A percentile compares a stretch with the other conserved stretches of the same genome.
Conservation (phyloP, 2,797 vertebrate species). For the Lepilemur ruficaudatus region DNA sequence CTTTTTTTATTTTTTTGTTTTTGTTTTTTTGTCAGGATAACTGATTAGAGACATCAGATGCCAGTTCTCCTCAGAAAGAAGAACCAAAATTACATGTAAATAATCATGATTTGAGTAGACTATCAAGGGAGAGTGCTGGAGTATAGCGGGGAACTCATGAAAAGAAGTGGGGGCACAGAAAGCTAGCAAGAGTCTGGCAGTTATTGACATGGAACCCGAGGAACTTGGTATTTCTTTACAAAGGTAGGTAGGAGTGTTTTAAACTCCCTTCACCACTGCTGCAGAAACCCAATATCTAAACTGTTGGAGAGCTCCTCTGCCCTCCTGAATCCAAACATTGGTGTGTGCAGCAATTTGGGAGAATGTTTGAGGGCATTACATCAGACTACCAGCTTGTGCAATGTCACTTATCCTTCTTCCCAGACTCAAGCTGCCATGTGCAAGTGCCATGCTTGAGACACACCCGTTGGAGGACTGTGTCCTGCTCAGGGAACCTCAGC, state of each 20-base stretch:
- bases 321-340: background rate
- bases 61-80: too few relatives aligned
- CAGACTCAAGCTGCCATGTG: background rate
- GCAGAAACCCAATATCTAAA: background rate
- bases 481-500: background rate
- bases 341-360: background rate
- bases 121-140: too few relatives aligned
- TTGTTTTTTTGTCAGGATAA: too few relatives aligned
- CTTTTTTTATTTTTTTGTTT: too few relatives aligned
- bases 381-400: background rate
- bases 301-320: background rate
- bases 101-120: too few relatives aligned
- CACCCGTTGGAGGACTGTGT: background rate
- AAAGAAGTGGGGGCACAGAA: too few relatives aligned
- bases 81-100: too few relatives aligned
- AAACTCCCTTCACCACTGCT: background rate
- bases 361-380: background rate
- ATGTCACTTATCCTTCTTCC: background rate
- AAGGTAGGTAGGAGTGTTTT: background rate
- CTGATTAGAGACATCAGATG: too few relatives aligned
- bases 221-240: too few relatives aligned
- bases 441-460: background rate
- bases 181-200: too few relatives aligned
- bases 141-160: too few relatives aligned
- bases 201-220: too few relatives aligned